A percentile compares a stretch with the other conserved stretches of the same genome.
These are phyloP conservation scores for Heliconius cydno DNA, from an alignment of 2,888 invertebrate genomes.

Conservation along the genomic window DNA sequence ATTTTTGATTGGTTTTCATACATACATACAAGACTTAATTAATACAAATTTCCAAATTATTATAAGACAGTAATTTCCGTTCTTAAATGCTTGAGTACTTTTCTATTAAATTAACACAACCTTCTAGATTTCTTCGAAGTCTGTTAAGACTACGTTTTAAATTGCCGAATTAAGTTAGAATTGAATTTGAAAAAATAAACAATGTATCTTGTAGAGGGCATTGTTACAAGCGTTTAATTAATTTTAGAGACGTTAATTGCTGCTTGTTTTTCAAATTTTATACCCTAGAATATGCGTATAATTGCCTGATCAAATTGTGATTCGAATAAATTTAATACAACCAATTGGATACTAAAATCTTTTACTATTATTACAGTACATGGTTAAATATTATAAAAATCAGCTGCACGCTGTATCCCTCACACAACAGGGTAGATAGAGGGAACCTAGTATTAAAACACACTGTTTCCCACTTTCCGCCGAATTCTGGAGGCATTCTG, in stretches of 20 bases:
- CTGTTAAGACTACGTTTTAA: constrained; percentile 5
- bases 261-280: constrained; percentile 15
- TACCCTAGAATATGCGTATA: neutral
- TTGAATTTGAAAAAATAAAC: constrained; percentile 27
- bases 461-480: no score
- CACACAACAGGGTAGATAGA: no score
- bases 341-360: neutral
- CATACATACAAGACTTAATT: neutral
- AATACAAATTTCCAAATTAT: neutral
- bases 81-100: neutral
- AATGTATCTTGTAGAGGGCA: constrained; percentile 25
- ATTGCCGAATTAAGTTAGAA: constrained; percentile 23
- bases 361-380: neutral
- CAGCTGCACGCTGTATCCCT: neutral
- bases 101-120: neutral
- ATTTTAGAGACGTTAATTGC: constrained; percentile 32
- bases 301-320: constrained; percentile 21
- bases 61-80: neutral
- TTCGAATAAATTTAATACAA: neutral
- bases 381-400: neutral
- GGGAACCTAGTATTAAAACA: no score
- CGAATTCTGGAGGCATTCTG: no score
- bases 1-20: neutral
- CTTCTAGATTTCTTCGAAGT: constrained; percentile 19
- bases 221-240: constrained; percentile 38